These are phyloP conservation scores for Centruroides vittatus DNA, from an alignment of 1,140 invertebrate species.

Conservation along the genomic window DNA sequence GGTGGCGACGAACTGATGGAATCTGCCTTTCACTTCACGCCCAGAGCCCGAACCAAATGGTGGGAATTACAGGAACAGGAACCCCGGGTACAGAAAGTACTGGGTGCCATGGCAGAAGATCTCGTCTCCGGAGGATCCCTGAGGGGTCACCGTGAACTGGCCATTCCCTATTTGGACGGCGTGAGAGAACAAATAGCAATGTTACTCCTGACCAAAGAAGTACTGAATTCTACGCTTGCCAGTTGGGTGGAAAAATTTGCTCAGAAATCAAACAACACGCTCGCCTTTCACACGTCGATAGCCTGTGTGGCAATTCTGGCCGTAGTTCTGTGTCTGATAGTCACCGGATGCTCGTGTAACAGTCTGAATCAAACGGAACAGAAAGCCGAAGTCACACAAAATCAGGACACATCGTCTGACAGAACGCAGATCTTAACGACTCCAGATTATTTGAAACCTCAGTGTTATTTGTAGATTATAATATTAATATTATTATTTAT, in stretches of 20 bases:
- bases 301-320: conserved; percentile 13
- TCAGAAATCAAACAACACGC: conserved; percentile 12
- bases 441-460: conserved; percentile 12
- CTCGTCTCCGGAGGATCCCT: conserved; percentile 9
- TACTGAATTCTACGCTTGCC: conserved; percentile 11
- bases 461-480: conserved; percentile 13
- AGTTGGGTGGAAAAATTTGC: conserved; percentile 11
- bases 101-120: conserved; percentile 9
- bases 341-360: conserved; percentile 13
- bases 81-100: conserved; percentile 8
- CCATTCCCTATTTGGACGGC: conserved; percentile 11
- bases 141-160: conserved; percentile 7
- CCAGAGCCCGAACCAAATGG: conserved; percentile 11
- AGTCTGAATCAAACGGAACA: conserved; percentile 8
- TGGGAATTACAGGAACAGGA: conserved; percentile 14
- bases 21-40: conserved; percentile 12
- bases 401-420: conserved; percentile 10
- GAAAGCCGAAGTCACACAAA: conserved; percentile 6
- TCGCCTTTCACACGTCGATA: conserved; percentile 15
- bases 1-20: conserved; percentile 14
- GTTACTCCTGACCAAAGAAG: conserved; percentile 14
- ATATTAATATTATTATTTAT: too few species aligned
- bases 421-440: conserved; percentile 3
- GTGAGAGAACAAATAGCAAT: conserved; percentile 15
- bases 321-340: conserved; percentile 14